Conservation (phyloP, 1,140 invertebrate species). For the Aphelenchoides besseyi region DNA sequence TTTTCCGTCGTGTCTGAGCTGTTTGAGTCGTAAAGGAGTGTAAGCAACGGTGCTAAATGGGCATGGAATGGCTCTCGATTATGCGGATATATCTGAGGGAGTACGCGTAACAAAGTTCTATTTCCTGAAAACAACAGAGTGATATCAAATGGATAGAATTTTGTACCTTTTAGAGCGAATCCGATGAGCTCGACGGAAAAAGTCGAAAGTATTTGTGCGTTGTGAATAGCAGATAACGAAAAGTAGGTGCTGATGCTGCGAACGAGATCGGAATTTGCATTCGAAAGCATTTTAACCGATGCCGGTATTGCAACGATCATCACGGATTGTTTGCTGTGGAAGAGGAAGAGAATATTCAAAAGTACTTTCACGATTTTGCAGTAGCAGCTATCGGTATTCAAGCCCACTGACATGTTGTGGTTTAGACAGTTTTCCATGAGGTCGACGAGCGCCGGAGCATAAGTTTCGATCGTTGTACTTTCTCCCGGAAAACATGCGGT, state of each 20-base stretch:
- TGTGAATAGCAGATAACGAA: conserved; percentile 84
- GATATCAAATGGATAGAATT: too few species aligned
- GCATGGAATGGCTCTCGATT: conserved; percentile 79
- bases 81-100: conserved; percentile 81
- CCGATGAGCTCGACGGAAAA: conserved; percentile 84
- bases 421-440: conserved; percentile 80
- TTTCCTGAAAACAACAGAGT: conserved; percentile 77
- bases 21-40: conserved; percentile 73
- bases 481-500: conserved; percentile 69
- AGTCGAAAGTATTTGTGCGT: conserved; percentile 76
- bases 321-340: conserved; percentile 80
- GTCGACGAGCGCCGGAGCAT: conserved; percentile 76
- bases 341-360: conserved; percentile 85
- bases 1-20: conserved; percentile 70
- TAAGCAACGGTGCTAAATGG: conserved; percentile 76
- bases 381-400: conserved; percentile 77
- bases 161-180: conserved; percentile 74
- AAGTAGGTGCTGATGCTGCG: conserved; percentile 84
- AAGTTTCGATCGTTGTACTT: conserved; percentile 79
- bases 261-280: conserved; percentile 81
- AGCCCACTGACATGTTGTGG: conserved; percentile 74
- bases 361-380: conserved; percentile 90
- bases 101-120: too few species aligned
- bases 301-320: conserved; percentile 82
- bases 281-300: conserved; percentile 82